Conservation (phyloP, 2,888 invertebrate species). For the Dasypolia templi region DNA sequence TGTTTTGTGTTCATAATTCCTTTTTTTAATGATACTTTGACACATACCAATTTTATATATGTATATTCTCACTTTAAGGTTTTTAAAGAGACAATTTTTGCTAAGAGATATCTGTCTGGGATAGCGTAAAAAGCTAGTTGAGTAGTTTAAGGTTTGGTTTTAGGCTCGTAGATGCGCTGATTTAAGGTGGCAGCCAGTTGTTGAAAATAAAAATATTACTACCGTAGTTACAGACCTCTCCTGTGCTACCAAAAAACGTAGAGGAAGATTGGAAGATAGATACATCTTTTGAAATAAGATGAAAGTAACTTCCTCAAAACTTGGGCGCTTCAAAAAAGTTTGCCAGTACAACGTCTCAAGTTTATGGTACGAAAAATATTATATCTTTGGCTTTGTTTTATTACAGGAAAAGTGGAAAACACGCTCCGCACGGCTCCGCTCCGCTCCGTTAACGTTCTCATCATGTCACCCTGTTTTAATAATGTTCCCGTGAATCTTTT, state of each 20-base stretch:
- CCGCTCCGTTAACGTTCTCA: slow-evolving; percentile 8
- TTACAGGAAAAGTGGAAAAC: slow-evolving; percentile 6
- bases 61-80: background rate
- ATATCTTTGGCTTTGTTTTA: slow-evolving; percentile 20
- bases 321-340: background rate
- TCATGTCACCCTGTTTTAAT: slow-evolving; percentile 39
- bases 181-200: too few species aligned
- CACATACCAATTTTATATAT: background rate
- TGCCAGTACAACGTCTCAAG: background rate
- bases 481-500: slow-evolving; percentile 29
- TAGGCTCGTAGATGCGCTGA: too few species aligned
- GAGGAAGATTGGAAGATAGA: background rate
- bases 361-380: slow-evolving; percentile 15
- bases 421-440: background rate
- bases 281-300: background rate
- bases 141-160: background rate
- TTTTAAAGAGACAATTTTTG: background rate
- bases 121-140: too few species aligned
- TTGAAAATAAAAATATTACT: background rate
- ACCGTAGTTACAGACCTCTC: background rate
- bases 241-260: background rate
- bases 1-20: background rate
- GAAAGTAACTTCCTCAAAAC: background rate
- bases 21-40: background rate
- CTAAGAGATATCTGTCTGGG: too few species aligned